Percentiles rank a stretch among this genome's conserved stretches.
Evolutionary conservation across 2,113 vertebrate species (phyloP).

Genomic region (Microtus ochrogaster): DNA sequence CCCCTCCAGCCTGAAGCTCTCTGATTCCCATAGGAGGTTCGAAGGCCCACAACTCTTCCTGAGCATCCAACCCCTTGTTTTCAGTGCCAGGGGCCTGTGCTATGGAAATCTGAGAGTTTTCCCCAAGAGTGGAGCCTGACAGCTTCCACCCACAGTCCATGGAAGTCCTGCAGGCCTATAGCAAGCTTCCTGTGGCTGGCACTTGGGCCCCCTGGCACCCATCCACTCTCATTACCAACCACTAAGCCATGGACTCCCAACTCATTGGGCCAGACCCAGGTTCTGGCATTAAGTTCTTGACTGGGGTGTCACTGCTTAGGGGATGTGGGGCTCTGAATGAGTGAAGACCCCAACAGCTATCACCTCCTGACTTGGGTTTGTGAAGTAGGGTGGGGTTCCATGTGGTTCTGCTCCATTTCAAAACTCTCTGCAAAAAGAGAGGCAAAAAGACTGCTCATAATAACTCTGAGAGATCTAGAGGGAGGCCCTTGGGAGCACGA

Average conservation of each 20-base stretch:
- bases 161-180: no score
- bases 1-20: neutral
- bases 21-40: neutral
- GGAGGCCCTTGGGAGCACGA: neutral
- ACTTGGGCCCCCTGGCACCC: neutral
- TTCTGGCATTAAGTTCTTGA: neutral
- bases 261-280: neutral
- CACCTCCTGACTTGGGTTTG: neutral
- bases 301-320: neutral
- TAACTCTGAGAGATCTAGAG: neutral
- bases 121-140: neutral
- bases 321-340: constrained; percentile 14
- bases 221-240: constrained; percentile 11
- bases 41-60: neutral
- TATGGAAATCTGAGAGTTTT: neutral
- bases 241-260: neutral
- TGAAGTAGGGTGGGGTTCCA: neutral
- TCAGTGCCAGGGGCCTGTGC: neutral
- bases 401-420: neutral
- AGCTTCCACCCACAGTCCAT: neutral
- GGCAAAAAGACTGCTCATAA: neutral
- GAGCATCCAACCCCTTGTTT: neutral
- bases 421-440: neutral
- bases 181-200: no score
- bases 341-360: neutral